Evolutionary conservation across 2,888 invertebrate genomes (phyloP), one percentile per base, ranked within the genome.

Genomic region (Parasteatoda lunata): DNA sequence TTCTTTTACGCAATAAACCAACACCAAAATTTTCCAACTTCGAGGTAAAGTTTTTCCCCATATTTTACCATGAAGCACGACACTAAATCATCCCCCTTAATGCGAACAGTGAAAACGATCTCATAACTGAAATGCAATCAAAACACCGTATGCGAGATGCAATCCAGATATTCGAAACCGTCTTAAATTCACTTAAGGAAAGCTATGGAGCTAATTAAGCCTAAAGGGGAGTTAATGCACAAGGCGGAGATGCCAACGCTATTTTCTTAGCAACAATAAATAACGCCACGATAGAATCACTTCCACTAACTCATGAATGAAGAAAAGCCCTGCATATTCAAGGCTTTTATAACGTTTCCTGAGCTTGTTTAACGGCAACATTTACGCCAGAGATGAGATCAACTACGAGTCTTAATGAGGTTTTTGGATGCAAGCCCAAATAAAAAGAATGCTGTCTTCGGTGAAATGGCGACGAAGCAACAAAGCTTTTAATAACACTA

Each of bases 151-250:
- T 7, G 59, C 59, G n/a, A 9, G n/a, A 59, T n/a, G n/a, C 9
- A 13, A 59, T 59, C 7, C 59, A 59, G 59, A 4, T n/a, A 59
- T n/a, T 59, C n/a, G n/a, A 59, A n/a, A n/a, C 59, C 59, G 59
- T 59, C 59, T 59, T 59, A 59, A 59, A 59, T 59, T 59, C 59
- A 59, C 59, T 59, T 59, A 59, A 59, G 59, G 59, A 13, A 9
- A 59, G 59, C 59, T 13, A 30, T 30, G 59, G n/a, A 59, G 59
- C 59, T 59, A 59, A 59, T 59, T 59, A 59, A 59, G n/a, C n/a
- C 59, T 59, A 59, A 59, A 30, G 30, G 59, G 59, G 59, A 59
- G 59, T 13, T 59, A 59, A 59, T 59, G 59, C 9, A 0, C 59
- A 30, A 30, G 30, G 30, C 30, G 30, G 30, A 30, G 30, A 30